phyloP scores from a whole-genome alignment of 1,140 invertebrate species.

The Drosophila novamexicana region DNA sequence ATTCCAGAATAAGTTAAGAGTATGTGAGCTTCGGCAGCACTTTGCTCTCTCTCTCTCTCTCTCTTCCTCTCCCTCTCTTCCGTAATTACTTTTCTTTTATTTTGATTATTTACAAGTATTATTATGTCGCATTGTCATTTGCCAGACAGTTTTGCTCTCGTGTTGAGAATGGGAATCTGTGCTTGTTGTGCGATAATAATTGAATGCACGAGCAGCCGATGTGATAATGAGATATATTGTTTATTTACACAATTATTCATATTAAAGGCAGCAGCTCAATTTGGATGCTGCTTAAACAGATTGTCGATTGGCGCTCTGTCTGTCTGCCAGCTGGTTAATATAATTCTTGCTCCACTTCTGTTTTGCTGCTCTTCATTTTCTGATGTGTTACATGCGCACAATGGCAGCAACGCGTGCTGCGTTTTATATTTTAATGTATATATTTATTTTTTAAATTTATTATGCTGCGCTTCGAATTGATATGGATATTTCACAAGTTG shows the following conservation, averaged over 20 bases:
- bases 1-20: not conserved
- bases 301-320: not conserved
- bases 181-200: slow-evolving; percentile 62
- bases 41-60: not conserved
- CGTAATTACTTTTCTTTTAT: not conserved
- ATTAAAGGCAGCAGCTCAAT: slow-evolving; percentile 38
- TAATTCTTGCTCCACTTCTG: not conserved
- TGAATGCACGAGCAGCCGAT: slow-evolving; percentile 72
- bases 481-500: slow-evolving; percentile 45
- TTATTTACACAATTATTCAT: slow-evolving; percentile 73
- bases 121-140: slow-evolving; percentile 8
- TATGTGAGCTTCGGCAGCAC: not conserved
- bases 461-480: slow-evolving; percentile 5
- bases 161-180: not conserved
- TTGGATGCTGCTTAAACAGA: slow-evolving; percentile 8
- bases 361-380: not conserved
- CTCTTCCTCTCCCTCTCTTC: not conserved
- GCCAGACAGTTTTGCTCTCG: slow-evolving; percentile 26
- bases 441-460: slow-evolving; percentile 8
- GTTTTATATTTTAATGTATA: slow-evolving; percentile 1
- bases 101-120: slow-evolving; percentile 8
- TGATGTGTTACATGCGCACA: slow-evolving; percentile 28
- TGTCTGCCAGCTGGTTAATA: slow-evolving; percentile 29
- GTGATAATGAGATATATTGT: slow-evolving; percentile 78
- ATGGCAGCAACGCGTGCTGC: slow-evolving; percentile 23